Evolutionary conservation across 2,888 invertebrate genomes (phyloP).

Genomic region (Pyrochroa serraticornis): DNA sequence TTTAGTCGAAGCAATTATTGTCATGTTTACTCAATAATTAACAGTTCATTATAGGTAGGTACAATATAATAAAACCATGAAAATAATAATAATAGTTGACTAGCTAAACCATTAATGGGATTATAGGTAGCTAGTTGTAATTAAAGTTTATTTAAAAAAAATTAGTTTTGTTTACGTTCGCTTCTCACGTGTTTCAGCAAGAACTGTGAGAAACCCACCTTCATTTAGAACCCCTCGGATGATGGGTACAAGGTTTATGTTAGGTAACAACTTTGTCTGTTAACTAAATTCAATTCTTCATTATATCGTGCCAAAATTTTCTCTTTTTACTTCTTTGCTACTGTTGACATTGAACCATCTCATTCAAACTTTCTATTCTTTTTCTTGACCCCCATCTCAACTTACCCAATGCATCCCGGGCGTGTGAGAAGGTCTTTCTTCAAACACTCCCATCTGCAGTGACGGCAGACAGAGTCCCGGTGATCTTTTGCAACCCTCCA

Average conservation of each 20-base stretch:
- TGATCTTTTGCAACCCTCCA: conserved; percentile 26
- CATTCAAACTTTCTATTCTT: no score
- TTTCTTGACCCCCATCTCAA: conserved; percentile 22
- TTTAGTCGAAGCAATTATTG: background rate
- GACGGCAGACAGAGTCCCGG: conserved; percentile 53
- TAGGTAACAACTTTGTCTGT: background rate
- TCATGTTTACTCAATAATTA: conserved; percentile 7
- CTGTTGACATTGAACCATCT: background rate
- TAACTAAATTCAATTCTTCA: no score
- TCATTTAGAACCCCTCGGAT: no score
- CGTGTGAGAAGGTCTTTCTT: conserved; percentile 77
- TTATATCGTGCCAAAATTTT: background rate
- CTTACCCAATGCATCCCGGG: conserved; percentile 92
- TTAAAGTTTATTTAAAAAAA: background rate
- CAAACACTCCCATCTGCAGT: conserved; percentile 91
- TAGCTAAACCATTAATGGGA: background rate
- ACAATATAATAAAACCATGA: no score
- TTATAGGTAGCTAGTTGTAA: no score
- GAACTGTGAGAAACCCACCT: background rate
- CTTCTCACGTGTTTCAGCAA: no score
- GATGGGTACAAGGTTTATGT: background rate
- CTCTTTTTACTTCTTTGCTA: background rate
- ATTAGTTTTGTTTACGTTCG: no score
- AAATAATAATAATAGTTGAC: background rate
- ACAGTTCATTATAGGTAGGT: background rate